Evolutionary conservation across 2,888 invertebrate genomes (phyloP), one percentile per base, ranked within the genome.

Genomic region (Drosophila macrospina): DNA sequence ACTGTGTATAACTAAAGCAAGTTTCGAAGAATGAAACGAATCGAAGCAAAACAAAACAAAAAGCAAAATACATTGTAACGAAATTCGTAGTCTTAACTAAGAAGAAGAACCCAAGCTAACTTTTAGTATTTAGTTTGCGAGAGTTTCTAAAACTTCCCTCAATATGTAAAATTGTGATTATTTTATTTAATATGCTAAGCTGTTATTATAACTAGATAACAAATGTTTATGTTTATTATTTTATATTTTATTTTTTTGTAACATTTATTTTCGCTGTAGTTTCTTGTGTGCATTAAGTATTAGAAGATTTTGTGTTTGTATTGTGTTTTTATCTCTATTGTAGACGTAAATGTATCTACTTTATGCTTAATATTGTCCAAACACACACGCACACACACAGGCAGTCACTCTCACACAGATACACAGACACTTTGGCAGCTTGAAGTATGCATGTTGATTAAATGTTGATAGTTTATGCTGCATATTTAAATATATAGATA

Each of bases 151-250:
- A 83, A 85, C 83, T 78, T 68, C 34, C 54, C 59, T 48, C 69
- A 71, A 64, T 62, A 72, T 72, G 60, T 76, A 74, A 64, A 66
- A 85, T 85, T 83, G 82, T 83, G 82, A 83, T 83, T 83, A 80
- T 85, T 82, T 82, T 68, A 74, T 75, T 71, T 84, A 69, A 70
- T 74, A 74, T 69, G 57, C 66, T 76, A 76, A 76, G 70, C 47
- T 61, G 52, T 69, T 80, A 81, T 59, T 66, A 74, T 83, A 72
- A 74, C 74, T 71, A 69, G 30, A 54, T 50, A 59, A 59, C 44
- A 50, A 7, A 20, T 20, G 20, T 50, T 61, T n/a, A n/a, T n/a
- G n/a, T n/a, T 64, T 36, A 37, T 44, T 45, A 45, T 16, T 28
- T 45, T 20, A 37, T 26, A 13, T 10, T 51, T 32, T 44, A 8